A percentile compares a stretch with the other conserved stretches of the same genome.
phyloP scores from a whole-genome alignment of 2,113 vertebrate species.

The Ciconia maguari region DNA sequence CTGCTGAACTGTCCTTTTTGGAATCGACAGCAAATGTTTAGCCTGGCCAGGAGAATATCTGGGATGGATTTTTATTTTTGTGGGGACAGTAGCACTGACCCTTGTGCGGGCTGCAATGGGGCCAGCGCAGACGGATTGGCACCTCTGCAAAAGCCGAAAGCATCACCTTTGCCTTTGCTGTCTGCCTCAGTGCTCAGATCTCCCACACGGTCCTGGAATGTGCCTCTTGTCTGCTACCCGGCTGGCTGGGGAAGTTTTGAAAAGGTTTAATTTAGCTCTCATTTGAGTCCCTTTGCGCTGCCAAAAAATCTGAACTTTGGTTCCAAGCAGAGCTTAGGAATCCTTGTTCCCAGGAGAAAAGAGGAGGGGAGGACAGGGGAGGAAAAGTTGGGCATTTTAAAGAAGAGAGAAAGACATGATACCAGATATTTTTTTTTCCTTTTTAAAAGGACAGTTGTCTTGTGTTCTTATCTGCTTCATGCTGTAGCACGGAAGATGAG shows the following conservation, averaged over 20 bases:
- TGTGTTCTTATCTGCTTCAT: background rate
- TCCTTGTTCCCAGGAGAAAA: constrained; percentile 42
- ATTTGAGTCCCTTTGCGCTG: background rate
- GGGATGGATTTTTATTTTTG: background rate
- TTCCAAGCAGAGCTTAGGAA: constrained; percentile 49
- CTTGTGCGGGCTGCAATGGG: rapidly evolving
- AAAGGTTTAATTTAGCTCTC: constrained; percentile 61
- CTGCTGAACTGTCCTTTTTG: background rate
- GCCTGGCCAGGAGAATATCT: background rate
- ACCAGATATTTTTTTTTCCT: background rate
- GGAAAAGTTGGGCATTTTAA: background rate
- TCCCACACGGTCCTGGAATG: constrained; percentile 53
- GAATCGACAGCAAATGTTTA: background rate
- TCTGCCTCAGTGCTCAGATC: constrained; percentile 27
- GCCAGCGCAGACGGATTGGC: constrained; percentile 2
- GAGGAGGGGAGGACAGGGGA: background rate
- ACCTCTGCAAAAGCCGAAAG: constrained; percentile 8
- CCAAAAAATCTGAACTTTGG: constrained; percentile 55
- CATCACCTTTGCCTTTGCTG: constrained; percentile 53
- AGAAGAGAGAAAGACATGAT: background rate
- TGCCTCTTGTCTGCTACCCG: constrained; percentile 58
- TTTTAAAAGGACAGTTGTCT: background rate
- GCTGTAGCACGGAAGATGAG: background rate
- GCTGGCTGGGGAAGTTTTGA: constrained; percentile 31
- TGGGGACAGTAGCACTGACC: background rate